phyloP scores from a whole-genome alignment of 2,113 vertebrate genomes.

The Dasyprocta punctata region DNA sequence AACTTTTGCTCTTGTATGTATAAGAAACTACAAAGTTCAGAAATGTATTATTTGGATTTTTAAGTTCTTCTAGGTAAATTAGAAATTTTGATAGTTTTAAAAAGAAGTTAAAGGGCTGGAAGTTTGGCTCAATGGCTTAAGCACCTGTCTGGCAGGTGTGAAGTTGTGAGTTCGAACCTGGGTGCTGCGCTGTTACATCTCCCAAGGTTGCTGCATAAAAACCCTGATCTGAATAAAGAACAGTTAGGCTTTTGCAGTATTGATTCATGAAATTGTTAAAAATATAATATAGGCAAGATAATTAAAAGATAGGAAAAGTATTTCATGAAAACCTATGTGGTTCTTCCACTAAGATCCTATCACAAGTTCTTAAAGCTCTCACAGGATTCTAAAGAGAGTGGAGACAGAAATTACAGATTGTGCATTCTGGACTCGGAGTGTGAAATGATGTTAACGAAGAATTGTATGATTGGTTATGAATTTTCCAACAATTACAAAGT shows the following conservation, averaged over 20 bases:
- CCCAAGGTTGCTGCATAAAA: background rate
- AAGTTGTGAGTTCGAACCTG: too few relatives aligned
- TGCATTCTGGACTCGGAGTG: background rate
- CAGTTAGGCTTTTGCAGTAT: background rate
- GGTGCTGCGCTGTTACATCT: too few relatives aligned
- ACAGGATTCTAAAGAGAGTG: background rate
- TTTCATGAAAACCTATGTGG: background rate
- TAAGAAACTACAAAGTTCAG: conserved; percentile 19
- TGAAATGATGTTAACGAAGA: background rate
- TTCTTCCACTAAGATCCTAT: background rate
- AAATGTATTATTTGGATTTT: conserved; percentile 72
- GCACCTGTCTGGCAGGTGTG: too few relatives aligned
- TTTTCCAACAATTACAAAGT: conserved; percentile 58
- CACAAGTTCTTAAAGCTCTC: background rate
- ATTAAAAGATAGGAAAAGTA: background rate
- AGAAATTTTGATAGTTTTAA: background rate
- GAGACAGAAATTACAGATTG: background rate
- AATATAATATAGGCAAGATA: background rate
- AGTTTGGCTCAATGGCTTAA: too few relatives aligned
- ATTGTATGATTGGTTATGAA: conserved; percentile 50
- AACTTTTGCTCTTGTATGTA: conserved; percentile 45
- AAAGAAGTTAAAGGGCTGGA: conserved; percentile 33
- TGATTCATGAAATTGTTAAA: background rate
- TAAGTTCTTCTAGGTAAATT: conserved; percentile 68
- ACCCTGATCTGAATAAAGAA: background rate